Evolutionary conservation across 1,140 invertebrate genomes (phyloP).

Genomic region (Drosophila triauraria): DNA sequence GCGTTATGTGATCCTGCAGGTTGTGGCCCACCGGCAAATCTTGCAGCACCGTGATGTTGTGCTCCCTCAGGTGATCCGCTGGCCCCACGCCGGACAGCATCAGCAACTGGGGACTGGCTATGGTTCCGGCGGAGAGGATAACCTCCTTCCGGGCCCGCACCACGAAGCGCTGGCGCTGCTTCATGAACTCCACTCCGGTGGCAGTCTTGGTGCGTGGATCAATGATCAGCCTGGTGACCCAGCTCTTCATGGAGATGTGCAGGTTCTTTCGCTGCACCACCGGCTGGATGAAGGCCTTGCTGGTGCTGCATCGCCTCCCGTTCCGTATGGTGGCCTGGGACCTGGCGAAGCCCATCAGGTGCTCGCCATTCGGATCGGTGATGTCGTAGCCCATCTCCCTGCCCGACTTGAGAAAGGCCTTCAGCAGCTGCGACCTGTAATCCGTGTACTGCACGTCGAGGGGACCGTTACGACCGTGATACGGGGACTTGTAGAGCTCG

Average conservation of each 20-base stretch:
- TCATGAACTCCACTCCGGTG: conserved; percentile 86
- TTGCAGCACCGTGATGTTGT: conserved; percentile 86
- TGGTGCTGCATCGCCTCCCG: conserved; percentile 90
- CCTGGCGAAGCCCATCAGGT: conserved; percentile 88
- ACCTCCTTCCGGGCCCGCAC: conserved; percentile 91
- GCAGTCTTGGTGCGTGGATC: conserved; percentile 86
- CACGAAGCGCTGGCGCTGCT: conserved; percentile 86
- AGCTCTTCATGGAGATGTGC: conserved; percentile 91
- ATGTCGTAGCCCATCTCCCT: conserved; percentile 90
- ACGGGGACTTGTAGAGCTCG: conserved; percentile 86
- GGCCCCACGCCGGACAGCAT: conserved; percentile 94
- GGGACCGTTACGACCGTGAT: conserved; percentile 89
- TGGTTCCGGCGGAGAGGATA: conserved; percentile 90
- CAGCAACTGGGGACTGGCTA: conserved; percentile 92
- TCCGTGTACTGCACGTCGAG: conserved; percentile 89
- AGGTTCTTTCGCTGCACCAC: conserved; percentile 89
- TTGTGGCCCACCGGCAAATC: conserved; percentile 93
- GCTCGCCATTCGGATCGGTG: conserved; percentile 88
- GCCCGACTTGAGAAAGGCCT: conserved; percentile 89
- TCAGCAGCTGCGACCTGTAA: conserved; percentile 87
- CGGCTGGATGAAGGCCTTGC: conserved; percentile 93
- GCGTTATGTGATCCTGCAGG: conserved; percentile 91
- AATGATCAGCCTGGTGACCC: conserved; percentile 90
- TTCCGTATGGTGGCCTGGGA: conserved; percentile 90
- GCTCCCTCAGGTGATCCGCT: conserved; percentile 87